Percentiles rank a stretch among this genome's conserved stretches.
These are phyloP conservation scores for Aricia agestis DNA, from an alignment of 1,140 invertebrate genomes.

Conservation along the genomic window DNA sequence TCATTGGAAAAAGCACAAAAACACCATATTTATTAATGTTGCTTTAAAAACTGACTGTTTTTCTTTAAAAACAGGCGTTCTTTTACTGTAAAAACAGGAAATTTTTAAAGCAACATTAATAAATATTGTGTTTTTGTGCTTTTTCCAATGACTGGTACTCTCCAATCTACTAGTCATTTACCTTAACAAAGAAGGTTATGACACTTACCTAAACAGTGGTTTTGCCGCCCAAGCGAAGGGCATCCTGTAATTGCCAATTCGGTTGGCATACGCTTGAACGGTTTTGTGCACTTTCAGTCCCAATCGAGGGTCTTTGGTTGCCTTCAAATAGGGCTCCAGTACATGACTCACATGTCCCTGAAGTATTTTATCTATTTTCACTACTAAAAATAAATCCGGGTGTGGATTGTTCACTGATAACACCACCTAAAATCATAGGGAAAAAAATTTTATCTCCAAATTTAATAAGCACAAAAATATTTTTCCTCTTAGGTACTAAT, in stretches of 20 bases:
- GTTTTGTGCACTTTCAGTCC: conserved; percentile 90
- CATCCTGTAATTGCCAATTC: conserved; percentile 94
- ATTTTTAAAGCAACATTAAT: too few relatives aligned
- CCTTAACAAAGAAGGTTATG: too few relatives aligned
- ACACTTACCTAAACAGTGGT: conserved; percentile 82
- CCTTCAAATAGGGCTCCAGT: conserved; percentile 91
- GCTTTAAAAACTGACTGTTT: too few relatives aligned
- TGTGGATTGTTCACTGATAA: conserved; percentile 89
- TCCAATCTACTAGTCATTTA: too few relatives aligned
- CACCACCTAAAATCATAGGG: conserved; percentile 79
- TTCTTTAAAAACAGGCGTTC: too few relatives aligned
- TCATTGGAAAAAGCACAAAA: too few relatives aligned
- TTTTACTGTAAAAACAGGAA: too few relatives aligned
- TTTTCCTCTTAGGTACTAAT: background rate
- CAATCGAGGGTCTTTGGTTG: conserved; percentile 85
- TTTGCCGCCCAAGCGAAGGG: conserved; percentile 96
- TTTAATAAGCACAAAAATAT: too few relatives aligned
- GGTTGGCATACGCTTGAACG: conserved; percentile 87
- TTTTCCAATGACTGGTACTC: too few relatives aligned
- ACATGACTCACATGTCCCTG: conserved; percentile 92
- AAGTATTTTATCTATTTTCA: conserved; percentile 93
- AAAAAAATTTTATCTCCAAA: conserved; percentile 7
- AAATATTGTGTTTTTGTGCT: too few relatives aligned
- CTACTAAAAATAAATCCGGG: conserved; percentile 91
- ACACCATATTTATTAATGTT: too few relatives aligned